These are phyloP conservation scores for Aphidius colemani DNA, from an alignment of 2,888 invertebrate species.

Conservation along the genomic window DNA sequence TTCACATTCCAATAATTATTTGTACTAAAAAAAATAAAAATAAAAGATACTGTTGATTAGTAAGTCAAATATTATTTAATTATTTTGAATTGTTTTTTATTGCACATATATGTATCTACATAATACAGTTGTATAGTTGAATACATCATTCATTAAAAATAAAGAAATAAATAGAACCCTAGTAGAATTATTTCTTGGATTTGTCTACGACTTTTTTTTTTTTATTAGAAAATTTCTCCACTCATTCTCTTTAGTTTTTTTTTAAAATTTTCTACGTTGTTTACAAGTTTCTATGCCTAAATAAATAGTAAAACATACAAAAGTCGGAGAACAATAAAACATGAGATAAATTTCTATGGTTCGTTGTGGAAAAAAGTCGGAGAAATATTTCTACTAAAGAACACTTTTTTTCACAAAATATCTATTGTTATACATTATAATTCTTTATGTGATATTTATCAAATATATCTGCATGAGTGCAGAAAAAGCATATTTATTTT, in stretches of 20 bases:
- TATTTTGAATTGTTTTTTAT: slow-evolving; percentile 45
- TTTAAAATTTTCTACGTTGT: too few relatives aligned
- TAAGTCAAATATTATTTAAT: too few relatives aligned
- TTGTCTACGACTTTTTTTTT: slow-evolving; percentile 35
- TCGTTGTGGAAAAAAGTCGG: too few relatives aligned
- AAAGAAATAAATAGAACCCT: slow-evolving; percentile 31
- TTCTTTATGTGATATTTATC: not conserved
- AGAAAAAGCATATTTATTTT: not conserved
- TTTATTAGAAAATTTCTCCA: slow-evolving; percentile 1
- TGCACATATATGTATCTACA: slow-evolving; percentile 56
- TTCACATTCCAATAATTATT: too few relatives aligned
- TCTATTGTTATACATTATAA: not conserved
- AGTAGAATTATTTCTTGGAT: slow-evolving; percentile 35
- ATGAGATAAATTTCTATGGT: too few relatives aligned
- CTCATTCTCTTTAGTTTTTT: too few relatives aligned
- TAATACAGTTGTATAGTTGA: slow-evolving; percentile 29
- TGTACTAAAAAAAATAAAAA: too few relatives aligned
- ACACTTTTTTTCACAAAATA: slow-evolving; percentile 30
- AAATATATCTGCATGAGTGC: slow-evolving; percentile 11
- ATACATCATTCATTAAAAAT: not conserved
- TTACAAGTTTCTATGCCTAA: too few relatives aligned
- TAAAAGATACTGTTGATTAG: too few relatives aligned
- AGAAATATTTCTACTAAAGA: too few relatives aligned
- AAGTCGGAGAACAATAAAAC: too few relatives aligned
- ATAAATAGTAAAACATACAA: too few relatives aligned